Conservation (phyloP, 2,888 invertebrate genomes). For the Macaria notata region DNA sequence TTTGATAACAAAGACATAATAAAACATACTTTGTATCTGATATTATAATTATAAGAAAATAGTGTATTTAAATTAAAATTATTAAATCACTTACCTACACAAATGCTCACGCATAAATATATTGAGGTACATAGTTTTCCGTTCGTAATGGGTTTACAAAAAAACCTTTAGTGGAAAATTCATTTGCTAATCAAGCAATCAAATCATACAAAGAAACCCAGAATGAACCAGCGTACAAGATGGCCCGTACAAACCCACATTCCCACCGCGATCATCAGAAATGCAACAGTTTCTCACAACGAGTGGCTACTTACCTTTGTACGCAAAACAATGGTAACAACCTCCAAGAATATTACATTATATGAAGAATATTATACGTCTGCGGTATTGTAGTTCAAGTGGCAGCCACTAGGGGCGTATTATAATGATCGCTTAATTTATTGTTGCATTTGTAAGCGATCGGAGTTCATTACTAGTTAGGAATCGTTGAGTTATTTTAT, state of each 20-base stretch:
- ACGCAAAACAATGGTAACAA: slow-evolving; percentile 63
- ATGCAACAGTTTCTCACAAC: slow-evolving; percentile 73
- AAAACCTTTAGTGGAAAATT: too few species aligned
- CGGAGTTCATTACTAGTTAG: slow-evolving; percentile 37
- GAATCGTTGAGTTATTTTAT: slow-evolving; percentile 12
- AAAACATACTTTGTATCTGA: too few species aligned
- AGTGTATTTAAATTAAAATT: too few species aligned
- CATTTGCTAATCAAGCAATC: too few species aligned
- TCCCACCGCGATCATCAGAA: slow-evolving; percentile 61
- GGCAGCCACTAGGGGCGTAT: slow-evolving; percentile 34
- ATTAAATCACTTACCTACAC: too few species aligned
- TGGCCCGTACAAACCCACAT: slow-evolving; percentile 54
- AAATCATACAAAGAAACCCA: slow-evolving; percentile 9
- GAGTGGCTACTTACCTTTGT: slow-evolving; percentile 65
- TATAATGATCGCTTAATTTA: slow-evolving; percentile 48
- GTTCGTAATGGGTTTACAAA: too few species aligned
- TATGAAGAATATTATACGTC: slow-evolving; percentile 46
- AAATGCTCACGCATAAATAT: too few species aligned
- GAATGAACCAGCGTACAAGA: slow-evolving; percentile 20
- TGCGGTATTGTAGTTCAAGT: slow-evolving; percentile 48
- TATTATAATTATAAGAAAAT: too few species aligned
- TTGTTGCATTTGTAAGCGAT: slow-evolving; percentile 62
- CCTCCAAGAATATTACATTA: slow-evolving; percentile 50
- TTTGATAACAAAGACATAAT: not conserved
- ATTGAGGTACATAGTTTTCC: too few species aligned